These are phyloP conservation scores for Drosophila mettleri DNA, from an alignment of 2,888 invertebrate genomes.

Conservation along the genomic window DNA sequence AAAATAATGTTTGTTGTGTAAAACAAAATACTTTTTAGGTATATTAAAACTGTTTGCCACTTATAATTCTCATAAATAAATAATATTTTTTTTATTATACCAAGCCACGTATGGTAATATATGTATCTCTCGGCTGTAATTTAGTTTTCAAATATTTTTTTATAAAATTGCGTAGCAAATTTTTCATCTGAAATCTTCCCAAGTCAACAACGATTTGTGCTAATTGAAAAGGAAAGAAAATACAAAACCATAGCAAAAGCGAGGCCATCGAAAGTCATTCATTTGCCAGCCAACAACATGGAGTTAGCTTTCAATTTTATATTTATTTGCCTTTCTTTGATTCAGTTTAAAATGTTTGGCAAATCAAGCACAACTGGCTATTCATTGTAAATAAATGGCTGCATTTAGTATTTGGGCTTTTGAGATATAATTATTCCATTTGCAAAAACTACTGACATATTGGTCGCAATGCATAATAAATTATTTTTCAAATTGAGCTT, in stretches of 20 bases:
- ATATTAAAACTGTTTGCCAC: background rate
- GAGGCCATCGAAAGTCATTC: no score
- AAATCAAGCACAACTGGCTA: background rate
- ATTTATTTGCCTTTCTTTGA: slow-evolving; percentile 18
- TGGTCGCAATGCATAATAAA: slow-evolving; percentile 1
- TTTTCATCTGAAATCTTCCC: slow-evolving; percentile 4
- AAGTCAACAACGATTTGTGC: slow-evolving; percentile 11
- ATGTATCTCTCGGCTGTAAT: slow-evolving; percentile 27
- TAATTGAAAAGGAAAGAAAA: slow-evolving; percentile 31
- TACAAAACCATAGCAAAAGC: background rate
- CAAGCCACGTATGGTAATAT: slow-evolving; percentile 17
- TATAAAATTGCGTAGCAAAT: slow-evolving; percentile 44
- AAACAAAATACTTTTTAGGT: background rate
- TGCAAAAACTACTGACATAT: background rate
- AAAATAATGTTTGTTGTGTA: no score
- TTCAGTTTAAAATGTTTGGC: background rate
- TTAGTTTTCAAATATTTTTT: slow-evolving; percentile 37
- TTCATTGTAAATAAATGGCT: background rate
- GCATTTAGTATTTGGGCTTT: background rate
- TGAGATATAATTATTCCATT: background rate
- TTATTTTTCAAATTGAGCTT: background rate
- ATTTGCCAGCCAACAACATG: background rate
- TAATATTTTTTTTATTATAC: slow-evolving; percentile 25
- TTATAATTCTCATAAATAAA: no score
- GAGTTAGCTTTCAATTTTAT: background rate